Evolutionary conservation across 2,888 invertebrate genomes (phyloP), one percentile per base, ranked within the genome.

Genomic region (Saturnia japonica): DNA sequence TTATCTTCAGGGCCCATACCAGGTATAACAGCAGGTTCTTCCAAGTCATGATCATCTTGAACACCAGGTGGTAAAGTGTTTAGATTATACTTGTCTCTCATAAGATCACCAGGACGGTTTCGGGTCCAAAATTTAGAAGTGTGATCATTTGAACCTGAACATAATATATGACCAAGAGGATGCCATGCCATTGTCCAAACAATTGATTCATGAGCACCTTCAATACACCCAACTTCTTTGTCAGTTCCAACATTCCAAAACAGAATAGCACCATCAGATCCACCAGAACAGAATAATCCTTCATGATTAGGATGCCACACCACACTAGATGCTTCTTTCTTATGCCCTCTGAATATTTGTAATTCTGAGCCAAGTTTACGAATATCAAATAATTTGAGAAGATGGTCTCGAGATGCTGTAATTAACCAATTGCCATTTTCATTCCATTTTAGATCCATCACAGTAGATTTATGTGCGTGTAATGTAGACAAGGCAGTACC

Each of bases 121-220:
- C 99, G 95, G 1, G 99, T 99, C 99, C 99, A 99, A 93, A 99
- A 99, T 93, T 99, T 99, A 40, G 97, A 97, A 42, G 99, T 98
- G 84, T 99, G 99, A 91, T 99, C 99, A 92, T 99, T 99, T n/a
- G 99, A 99, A 0, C 99, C 99, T 4, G 99, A 99, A 84, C 99
- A 99, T 47, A 99, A 94, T 81, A 99, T 99, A 85, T 99, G 99
- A 0, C 99, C 99, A 25, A 99, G 94, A 0, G 99, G 99, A 95
- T 99, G 99, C 99, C 99, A 99, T 45, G 99, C 99, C 85, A 99
- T 95, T 19, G 99, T 98, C 99, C 99, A 99, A 6, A 99, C 99
- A 85, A 99, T 99, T 83, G 98, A 99, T 89, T 99, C 99, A 91
- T 99, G 99, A 3, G 99, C 99, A 83, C 99, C 98, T 94, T 99